phyloP scores from a whole-genome alignment of 1,140 invertebrate genomes.

The Drosophila kikkawai region DNA sequence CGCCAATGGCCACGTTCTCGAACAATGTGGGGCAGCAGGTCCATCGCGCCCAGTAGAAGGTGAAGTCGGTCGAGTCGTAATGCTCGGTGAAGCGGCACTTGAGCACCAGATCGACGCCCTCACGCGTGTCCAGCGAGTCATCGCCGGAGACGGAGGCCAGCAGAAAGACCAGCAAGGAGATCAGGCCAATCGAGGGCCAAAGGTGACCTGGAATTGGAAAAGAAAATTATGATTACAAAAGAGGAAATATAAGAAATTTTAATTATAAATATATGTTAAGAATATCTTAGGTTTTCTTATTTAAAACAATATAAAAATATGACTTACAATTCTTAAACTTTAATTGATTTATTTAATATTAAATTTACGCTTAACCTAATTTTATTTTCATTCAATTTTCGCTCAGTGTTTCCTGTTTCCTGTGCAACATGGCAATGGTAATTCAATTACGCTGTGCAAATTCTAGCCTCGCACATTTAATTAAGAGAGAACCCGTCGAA shows the following conservation, averaged over 20 bases:
- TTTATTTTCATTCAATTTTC: neutral
- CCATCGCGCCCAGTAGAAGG: constrained; percentile 91
- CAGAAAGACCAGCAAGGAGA: constrained; percentile 10
- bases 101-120: constrained; percentile 91
- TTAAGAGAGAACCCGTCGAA: constrained; percentile 53
- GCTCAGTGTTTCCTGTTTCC: constrained; percentile 10
- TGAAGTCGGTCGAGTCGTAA: constrained; percentile 87
- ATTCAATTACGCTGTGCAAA: constrained; percentile 67
- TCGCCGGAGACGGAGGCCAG: constrained; percentile 18
- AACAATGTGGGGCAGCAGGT: constrained; percentile 87
- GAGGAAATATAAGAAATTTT: neutral
- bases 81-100: constrained; percentile 92
- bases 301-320: neutral
- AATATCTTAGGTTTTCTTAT: neutral
- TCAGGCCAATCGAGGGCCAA: constrained; percentile 44
- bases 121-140: constrained; percentile 89
- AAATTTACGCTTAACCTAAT: neutral
- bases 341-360: neutral
- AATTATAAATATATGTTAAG: neutral
- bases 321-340: rapidly evolving
- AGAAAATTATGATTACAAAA: constrained; percentile 5
- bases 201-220: constrained; percentile 34
- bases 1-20: constrained; percentile 92
- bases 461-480: constrained; percentile 64
- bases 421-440: constrained; percentile 23